These are phyloP conservation scores for Lydus trimaculatus DNA, from an alignment of 2,888 invertebrate genomes.

Conservation along the genomic window DNA sequence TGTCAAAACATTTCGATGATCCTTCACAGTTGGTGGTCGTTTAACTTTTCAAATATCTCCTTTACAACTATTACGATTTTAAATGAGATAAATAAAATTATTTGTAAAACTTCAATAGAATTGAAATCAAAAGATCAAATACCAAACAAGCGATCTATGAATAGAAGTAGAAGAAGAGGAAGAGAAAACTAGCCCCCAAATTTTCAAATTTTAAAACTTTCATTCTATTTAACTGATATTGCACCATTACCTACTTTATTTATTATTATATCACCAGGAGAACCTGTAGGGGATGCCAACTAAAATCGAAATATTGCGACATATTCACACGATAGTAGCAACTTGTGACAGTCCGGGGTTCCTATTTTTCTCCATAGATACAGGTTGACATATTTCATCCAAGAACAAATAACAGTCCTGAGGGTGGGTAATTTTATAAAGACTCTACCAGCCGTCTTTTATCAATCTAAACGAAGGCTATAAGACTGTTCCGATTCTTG, in stretches of 20 bases:
- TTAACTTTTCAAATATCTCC: conserved; percentile 23
- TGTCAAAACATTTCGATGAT: conserved; percentile 35
- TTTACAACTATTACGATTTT: not conserved
- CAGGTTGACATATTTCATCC: no score
- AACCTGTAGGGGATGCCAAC: no score
- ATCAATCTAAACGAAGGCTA: no score
- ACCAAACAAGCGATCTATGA: not conserved
- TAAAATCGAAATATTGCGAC: not conserved
- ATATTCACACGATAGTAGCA: not conserved
- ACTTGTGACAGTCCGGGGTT: not conserved
- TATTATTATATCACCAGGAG: no score
- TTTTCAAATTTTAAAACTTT: no score
- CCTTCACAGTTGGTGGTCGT: conserved; percentile 26
- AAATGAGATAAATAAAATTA: not conserved
- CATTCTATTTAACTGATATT: not conserved
- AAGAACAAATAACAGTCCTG: no score
- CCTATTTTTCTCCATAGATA: no score
- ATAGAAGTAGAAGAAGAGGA: no score
- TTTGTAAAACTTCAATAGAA: not conserved
- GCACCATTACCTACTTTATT: no score
- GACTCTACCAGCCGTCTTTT: no score
- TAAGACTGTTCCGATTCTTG: no score
- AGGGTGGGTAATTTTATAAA: no score
- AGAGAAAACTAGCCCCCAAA: not conserved
- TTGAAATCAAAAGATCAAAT: not conserved